Evolutionary conservation across 2,113 vertebrate genomes (phyloP), one percentile per base, ranked within the genome.

Genomic region (Pavo muticus): DNA sequence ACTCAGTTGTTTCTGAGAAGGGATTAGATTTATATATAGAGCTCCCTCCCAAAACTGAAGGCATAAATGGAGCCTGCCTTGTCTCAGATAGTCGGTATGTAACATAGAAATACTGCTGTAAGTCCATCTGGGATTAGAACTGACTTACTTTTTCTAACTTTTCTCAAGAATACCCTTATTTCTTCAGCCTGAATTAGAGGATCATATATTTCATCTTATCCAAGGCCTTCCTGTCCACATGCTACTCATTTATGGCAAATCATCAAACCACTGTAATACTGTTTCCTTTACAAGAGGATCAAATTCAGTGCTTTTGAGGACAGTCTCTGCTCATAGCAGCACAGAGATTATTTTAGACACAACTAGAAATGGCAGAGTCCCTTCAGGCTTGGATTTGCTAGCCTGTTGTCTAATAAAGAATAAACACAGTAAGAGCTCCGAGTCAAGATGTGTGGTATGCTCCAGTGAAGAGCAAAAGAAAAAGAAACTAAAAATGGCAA

Each of bases 401-500:
- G 54, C 30, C 3, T 48, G 29, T 18, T 57, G 81, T 42, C 44
- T 67, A 90, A 87, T 24, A 68, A 8, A 67, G 60, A 87, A 88
- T 61, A 91, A 86, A 92, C 42, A 81, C 9, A 25, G 35, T 73
- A 84, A 57, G 52, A 93, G 19, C 21, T 88, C 67, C 42, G 88
- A 91, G 72, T 73, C n/a, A 92, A 88, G 60, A 24, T 18, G 13
- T 59, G 56, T 32, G 50, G 35, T 27, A 75, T 44, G 39, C 13
- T 44, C 1, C 0, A 80, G 83, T 29, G 32, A 91, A 96, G 84
- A 71, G 39, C 30, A 93, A 83, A 67, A 78, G 6, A 70, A 65
- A 25, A 65, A 85, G 9, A 95, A 94, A 92, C 14, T 68, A 96
- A 52, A 89, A 95, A 91, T 82, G 72, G 29, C 50, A 85, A 39